A percentile compares a stretch with the other conserved stretches of the same genome.
Evolutionary conservation across 2,797 vertebrate species (phyloP).

Genomic region (Alectoris magna): DNA sequence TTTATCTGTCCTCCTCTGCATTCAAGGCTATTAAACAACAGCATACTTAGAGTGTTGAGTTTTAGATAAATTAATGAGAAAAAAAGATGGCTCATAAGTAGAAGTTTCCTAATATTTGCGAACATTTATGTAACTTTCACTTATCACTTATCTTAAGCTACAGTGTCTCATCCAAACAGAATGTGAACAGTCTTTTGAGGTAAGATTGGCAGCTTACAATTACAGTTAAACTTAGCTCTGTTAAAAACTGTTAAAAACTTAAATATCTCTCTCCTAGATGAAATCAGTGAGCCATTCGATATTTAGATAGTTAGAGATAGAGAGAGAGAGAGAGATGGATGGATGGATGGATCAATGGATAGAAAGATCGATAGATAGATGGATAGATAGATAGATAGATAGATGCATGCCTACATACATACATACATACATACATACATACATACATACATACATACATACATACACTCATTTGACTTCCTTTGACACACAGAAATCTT

Average conservation of each 20-base stretch:
- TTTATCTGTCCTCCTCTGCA: background rate
- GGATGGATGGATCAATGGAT: background rate
- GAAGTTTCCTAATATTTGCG: background rate
- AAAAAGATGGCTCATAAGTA: background rate
- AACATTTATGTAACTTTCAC: slow-evolving; percentile 35
- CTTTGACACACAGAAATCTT: slow-evolving; percentile 18
- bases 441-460: background rate
- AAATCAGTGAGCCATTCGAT: background rate
- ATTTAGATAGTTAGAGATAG: background rate
- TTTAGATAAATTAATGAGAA: background rate
- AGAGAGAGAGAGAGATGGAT: too few species aligned
- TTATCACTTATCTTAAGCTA: slow-evolving; percentile 40
- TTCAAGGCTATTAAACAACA: background rate
- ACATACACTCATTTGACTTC: background rate
- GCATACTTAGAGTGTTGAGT: accelerated
- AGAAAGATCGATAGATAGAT: too few species aligned
- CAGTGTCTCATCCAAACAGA: slow-evolving; percentile 1
- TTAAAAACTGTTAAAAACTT: slow-evolving; percentile 18
- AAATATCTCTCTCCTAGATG: slow-evolving; percentile 56
- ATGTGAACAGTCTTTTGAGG: slow-evolving; percentile 21
- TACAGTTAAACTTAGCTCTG: slow-evolving; percentile 42
- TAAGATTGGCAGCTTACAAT: slow-evolving; percentile 28
- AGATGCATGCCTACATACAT: too few species aligned
- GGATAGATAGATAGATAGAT: too few species aligned
- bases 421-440: too few species aligned